Evolutionary conservation across 2,888 invertebrate genomes (phyloP), one percentile per base, ranked within the genome.

Genomic region (Pyrocoelia pectoralis): DNA sequence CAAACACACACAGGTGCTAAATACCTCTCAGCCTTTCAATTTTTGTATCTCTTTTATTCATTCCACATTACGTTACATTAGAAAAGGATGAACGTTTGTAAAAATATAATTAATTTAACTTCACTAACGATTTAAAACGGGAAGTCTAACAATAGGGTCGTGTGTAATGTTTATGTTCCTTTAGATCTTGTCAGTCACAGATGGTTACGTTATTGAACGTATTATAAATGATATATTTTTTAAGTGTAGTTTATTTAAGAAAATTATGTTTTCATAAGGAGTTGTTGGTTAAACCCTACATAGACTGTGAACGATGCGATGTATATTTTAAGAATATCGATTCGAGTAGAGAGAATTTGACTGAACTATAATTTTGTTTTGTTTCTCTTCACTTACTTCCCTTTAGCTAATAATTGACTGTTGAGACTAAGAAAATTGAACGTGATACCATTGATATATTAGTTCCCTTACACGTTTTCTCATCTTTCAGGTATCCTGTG

Each of bases 91-190:
- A 48, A 24, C 33, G 51, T 33, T 41, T 67, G 65, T 57, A 71
- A 73, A 73, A 73, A 68, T 69, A 69, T 71, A 74, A 76, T 76
- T 75, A 75, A 77, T 74, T 77, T 74, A 73, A 73, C 72, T 72
- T 73, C 72, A 73, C 68, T 70, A 69, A 71, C 73, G 73, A 75
- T 74, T 76, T 74, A 75, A 70, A 74, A 77, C 77, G 74, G 77
- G 75, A 76, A 77, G 73, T 73, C 61, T 65, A 72, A 75, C 72
- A 74, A 73, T 74, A 68, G 74, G 69, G 61, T 63, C 65, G 61
- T 68, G 68, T 66, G 66, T 69, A 67, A 68, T 72, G 71, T 74
- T 74, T 73, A 68, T 67, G 62, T 54, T 56, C 43, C 49, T 61
- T 50, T 48, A 54, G 48, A 15, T 48, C 53, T 68, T 68, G 72